Base-by-base conservation (phyloP, 2,113 vertebrate genomes). In the Haliaeetus leucogaster region DNA sequence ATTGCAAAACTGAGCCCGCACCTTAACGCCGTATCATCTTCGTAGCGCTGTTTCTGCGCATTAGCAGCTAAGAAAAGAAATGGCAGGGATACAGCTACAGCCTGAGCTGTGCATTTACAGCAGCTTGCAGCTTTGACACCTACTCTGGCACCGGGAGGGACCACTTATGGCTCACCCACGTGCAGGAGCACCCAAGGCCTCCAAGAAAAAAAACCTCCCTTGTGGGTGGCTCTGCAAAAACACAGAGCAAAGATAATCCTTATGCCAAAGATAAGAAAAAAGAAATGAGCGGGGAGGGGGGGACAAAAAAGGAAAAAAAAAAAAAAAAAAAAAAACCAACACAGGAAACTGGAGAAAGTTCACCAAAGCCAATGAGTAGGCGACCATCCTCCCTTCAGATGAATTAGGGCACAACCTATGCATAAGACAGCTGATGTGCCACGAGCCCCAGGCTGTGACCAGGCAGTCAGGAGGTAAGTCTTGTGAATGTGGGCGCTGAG, bases 241-340 rank as follows among this genome's bases (percentile, higher is more conserved):
- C 19, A 86, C 22, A 45, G 29, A 70, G 23, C 16, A 34, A 83
- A 91, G 7, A 45, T 34, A 59, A 86, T 9, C 14, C 5, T 83
- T 40, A 20, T 3, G 17, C 6, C 20, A 48, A 45, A 82, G 16
- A 21, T 13, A 36, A 27, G 16, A 3, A 13, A n/a, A 53, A 80
- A 21, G 13, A 47, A 47, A 47, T 1, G 7, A 25, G 48, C 1
- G 6, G 21, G 7, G 9, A 2, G 6, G 11, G 10, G 19, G 11
- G 7, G 3, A 5, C 1, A 0, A 7, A 32, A 25, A 15, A 10
- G 14, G 5, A 7, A 1, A 1, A 7, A 30, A 36, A 25, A 8
- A 17, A 18, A 19, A 45, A 19, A 9, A 1, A 7, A 30, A 36
- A 25, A 8, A 17, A 18, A 19, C 19, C 9, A 9, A 34, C 16